phyloP scores from a whole-genome alignment of 2,888 invertebrate genomes.

The Saturnia japonica region DNA sequence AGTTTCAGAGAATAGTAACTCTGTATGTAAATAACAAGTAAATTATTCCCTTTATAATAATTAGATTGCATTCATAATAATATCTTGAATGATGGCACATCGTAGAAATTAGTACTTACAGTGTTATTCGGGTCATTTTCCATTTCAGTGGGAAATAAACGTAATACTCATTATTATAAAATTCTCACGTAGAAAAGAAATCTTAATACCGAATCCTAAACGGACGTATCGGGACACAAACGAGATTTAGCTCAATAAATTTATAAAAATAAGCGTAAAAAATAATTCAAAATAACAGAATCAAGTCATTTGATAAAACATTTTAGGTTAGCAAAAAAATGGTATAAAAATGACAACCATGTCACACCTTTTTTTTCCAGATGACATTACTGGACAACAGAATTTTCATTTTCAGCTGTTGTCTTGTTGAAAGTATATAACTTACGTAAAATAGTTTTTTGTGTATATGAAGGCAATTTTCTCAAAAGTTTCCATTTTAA shows the following conservation, averaged over 20 bases:
- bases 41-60: background rate
- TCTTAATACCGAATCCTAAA: constrained; percentile 47
- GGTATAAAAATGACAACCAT: constrained; percentile 77
- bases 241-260: constrained; percentile 76
- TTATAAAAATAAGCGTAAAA: constrained; percentile 77
- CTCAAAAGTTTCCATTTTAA: background rate
- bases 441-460: constrained; percentile 39
- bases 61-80: background rate
- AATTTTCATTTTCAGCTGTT: constrained; percentile 77
- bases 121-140: constrained; percentile 80
- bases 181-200: constrained; percentile 69
- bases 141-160: constrained; percentile 71
- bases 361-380: constrained; percentile 81
- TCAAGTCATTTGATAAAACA: constrained; percentile 82
- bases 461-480: constrained; percentile 7
- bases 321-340: constrained; percentile 83
- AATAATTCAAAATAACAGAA: constrained; percentile 74
- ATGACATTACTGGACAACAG: constrained; percentile 76
- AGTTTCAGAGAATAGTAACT: background rate
- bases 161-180: constrained; percentile 73
- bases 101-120: constrained; percentile 58
- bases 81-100: too few relatives aligned
- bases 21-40: background rate
- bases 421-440: constrained; percentile 64
- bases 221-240: constrained; percentile 69